phyloP scores from a whole-genome alignment of 2,113 vertebrate genomes.

The Crypturellus undulatus region DNA sequence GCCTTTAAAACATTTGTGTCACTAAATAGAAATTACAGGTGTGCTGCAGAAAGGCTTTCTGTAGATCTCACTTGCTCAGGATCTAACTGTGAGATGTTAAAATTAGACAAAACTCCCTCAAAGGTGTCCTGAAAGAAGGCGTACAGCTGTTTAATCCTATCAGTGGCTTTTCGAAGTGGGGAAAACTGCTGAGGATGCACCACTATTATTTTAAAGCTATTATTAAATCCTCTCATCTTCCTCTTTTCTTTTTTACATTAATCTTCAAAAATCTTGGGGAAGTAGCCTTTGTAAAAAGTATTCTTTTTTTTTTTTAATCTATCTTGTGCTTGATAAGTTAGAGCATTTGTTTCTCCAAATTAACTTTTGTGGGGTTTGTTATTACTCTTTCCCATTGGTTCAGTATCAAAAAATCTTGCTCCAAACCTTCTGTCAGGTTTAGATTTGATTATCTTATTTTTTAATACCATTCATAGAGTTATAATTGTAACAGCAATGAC shows the following conservation, averaged over 20 bases:
- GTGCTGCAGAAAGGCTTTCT: neutral
- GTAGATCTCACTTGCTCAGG: neutral
- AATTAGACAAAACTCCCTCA: neutral
- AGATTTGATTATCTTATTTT: neutral
- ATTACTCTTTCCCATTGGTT: neutral
- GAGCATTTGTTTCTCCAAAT: neutral
- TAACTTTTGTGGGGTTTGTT: neutral
- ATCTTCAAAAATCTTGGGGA: neutral
- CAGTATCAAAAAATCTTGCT: neutral
- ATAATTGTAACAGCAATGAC: no score
- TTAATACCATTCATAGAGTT: neutral
- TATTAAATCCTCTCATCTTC: neutral
- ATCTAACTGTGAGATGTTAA: neutral
- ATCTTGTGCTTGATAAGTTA: neutral
- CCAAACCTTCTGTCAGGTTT: neutral
- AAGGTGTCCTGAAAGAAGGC: neutral
- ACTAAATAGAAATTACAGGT: neutral
- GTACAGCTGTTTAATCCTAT: neutral
- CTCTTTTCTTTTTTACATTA: neutral
- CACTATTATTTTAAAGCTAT: neutral
- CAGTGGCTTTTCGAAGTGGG: neutral
- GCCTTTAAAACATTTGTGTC: neutral
- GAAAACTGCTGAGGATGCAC: neutral
- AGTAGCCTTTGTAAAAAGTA: neutral
- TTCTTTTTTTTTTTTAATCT: neutral